Conservation (phyloP, 2,113 vertebrate species). For the Cephalopholis sonnerati region DNA sequence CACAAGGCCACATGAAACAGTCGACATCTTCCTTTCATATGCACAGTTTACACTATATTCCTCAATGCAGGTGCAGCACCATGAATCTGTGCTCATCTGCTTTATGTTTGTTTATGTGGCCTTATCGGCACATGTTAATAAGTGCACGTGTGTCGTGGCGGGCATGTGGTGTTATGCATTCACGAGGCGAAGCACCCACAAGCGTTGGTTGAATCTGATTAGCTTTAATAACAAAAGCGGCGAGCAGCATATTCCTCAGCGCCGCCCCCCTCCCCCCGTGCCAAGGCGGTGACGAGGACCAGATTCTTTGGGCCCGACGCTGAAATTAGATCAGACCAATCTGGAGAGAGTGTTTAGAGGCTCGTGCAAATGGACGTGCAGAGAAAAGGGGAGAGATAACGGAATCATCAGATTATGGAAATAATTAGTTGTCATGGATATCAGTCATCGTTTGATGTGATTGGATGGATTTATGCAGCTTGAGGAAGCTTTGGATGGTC, state of each 20-base stretch:
- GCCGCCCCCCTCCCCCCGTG: not conserved
- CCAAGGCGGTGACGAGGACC: conserved; percentile 67
- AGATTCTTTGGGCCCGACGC: conserved; percentile 61
- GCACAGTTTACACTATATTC: not conserved
- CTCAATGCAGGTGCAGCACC: conserved; percentile 6
- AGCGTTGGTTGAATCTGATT: conserved; percentile 53
- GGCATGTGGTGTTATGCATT: conserved; percentile 40
- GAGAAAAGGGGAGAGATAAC: conserved; percentile 55
- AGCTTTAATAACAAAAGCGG: conserved; percentile 33
- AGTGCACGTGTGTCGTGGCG: not conserved
- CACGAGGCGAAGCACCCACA: not conserved
- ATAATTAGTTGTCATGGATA: conserved; percentile 74
- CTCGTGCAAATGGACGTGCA: conserved; percentile 27
- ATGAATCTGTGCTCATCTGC: not conserved
- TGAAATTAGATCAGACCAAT: conserved; percentile 79
- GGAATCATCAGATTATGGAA: conserved; percentile 73
- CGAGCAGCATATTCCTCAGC: conserved; percentile 9
- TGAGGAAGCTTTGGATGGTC: conserved; percentile 6
- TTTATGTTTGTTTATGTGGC: conserved; percentile 37
- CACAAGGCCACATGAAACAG: not conserved
- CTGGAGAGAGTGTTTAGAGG: conserved; percentile 63
- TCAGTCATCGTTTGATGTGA: conserved; percentile 59
- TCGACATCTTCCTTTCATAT: not conserved
- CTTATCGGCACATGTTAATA: conserved; percentile 27
- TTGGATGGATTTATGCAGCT: conserved; percentile 58